phyloP scores from a whole-genome alignment of 2,113 vertebrate species.

The Collichthys lucidus region DNA sequence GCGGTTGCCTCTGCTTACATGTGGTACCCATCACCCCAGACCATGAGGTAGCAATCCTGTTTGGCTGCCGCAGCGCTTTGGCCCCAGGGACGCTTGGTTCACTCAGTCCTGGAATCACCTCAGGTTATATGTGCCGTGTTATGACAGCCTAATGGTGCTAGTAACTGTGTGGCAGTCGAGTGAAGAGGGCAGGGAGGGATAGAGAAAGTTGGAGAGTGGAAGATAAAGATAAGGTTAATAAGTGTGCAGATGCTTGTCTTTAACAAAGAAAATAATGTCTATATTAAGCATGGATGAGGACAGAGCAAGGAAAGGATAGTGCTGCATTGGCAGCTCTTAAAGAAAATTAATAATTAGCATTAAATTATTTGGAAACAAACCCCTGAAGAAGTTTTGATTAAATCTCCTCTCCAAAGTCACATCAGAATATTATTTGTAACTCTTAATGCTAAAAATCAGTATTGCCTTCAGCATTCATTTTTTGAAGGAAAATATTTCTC shows the following conservation, averaged over 20 bases:
- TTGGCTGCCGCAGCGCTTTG: conserved; percentile 36
- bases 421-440: not conserved
- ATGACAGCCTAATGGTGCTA: conserved; percentile 74
- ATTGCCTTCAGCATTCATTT: conserved; percentile 1
- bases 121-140: conserved; percentile 68
- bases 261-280: not conserved
- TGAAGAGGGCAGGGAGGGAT: conserved; percentile 8
- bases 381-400: too few relatives aligned
- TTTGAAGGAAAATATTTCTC: conserved; percentile 40
- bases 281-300: not conserved
- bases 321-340: not conserved
- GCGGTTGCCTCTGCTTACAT: conserved; percentile 65
- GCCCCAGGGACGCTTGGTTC: conserved; percentile 50
- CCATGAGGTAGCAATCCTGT: conserved; percentile 51
- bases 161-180: conserved; percentile 55
- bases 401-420: not conserved
- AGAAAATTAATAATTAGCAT: not conserved
- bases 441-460: not conserved
- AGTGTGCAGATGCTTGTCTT: conserved; percentile 8
- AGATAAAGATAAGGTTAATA: conserved; percentile 2
- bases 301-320: not conserved
- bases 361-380: not conserved
- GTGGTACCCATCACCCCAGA: conserved; percentile 71
- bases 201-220: conserved; percentile 19
- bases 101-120: conserved; percentile 62